These are phyloP conservation scores for Chalcis sispes DNA, from an alignment of 2,888 invertebrate species.

Conservation along the genomic window DNA sequence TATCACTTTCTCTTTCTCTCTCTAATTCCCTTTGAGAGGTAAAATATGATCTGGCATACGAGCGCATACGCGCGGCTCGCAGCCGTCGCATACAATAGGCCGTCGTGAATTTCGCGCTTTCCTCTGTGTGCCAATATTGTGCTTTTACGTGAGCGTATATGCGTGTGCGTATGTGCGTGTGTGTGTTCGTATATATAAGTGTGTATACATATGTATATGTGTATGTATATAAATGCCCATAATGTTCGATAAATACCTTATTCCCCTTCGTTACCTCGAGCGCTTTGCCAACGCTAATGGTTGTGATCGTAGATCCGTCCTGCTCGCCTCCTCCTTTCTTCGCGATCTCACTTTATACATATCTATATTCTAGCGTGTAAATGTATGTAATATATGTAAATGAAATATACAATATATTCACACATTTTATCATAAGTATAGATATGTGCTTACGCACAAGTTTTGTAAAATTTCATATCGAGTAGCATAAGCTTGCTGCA, in stretches of 20 bases:
- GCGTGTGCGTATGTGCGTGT: slow-evolving; percentile 14
- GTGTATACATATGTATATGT: slow-evolving; percentile 8
- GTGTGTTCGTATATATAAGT: background rate
- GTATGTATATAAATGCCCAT: slow-evolving; percentile 13
- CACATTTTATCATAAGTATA: too few species aligned
- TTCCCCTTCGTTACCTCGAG: slow-evolving; percentile 39
- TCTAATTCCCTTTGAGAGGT: slow-evolving; percentile 46
- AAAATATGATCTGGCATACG: slow-evolving; percentile 42
- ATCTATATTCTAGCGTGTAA: background rate
- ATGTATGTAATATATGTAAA: background rate
- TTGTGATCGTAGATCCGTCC: slow-evolving; percentile 29
- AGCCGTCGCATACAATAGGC: slow-evolving; percentile 26
- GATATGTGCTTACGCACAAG: background rate
- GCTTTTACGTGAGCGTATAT: too few species aligned
- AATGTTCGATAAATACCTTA: slow-evolving; percentile 55
- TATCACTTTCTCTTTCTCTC: background rate
- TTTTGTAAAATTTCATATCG: slow-evolving; percentile 41
- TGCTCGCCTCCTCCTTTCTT: too few species aligned
- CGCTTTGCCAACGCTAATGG: slow-evolving; percentile 48
- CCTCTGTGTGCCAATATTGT: too few species aligned
- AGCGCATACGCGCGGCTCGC: background rate
- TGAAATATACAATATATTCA: too few species aligned
- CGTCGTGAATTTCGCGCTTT: slow-evolving; percentile 28
- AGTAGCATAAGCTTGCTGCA: background rate
- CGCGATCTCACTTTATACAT: background rate